phyloP scores from a whole-genome alignment of 2,113 vertebrate genomes.

The Hippocampus zosterae region DNA sequence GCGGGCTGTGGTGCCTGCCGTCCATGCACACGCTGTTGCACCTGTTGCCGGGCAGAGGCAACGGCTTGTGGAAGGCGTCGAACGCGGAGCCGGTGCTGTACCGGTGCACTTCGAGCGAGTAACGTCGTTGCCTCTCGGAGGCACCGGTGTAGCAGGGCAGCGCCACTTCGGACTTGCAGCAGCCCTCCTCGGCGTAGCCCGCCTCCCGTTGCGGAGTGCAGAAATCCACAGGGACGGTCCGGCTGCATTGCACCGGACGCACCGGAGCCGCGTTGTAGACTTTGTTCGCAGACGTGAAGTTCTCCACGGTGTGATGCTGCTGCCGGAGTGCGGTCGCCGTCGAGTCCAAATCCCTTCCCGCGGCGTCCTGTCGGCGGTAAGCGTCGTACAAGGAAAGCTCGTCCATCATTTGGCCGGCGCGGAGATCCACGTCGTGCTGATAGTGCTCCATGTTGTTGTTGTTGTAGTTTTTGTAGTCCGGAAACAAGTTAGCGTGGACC shows the following conservation, averaged over 20 bases:
- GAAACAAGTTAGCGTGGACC: slow-evolving; percentile 10
- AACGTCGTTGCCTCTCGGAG: slow-evolving; percentile 76
- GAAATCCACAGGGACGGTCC: slow-evolving; percentile 66
- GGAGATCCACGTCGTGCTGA: slow-evolving; percentile 76
- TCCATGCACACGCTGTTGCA: slow-evolving; percentile 71
- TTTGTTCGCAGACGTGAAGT: slow-evolving; percentile 71
- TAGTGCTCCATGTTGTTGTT: slow-evolving; percentile 77
- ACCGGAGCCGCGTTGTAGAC: slow-evolving; percentile 69
- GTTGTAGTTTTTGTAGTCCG: slow-evolving; percentile 11
- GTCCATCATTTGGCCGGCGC: slow-evolving; percentile 80
- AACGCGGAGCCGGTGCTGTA: slow-evolving; percentile 74
- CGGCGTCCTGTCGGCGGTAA: slow-evolving; percentile 65
- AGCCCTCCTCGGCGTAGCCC: slow-evolving; percentile 69
- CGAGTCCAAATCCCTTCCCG: slow-evolving; percentile 64
- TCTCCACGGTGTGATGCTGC: slow-evolving; percentile 71
- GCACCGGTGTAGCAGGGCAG: slow-evolving; percentile 81
- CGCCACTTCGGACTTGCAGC: slow-evolving; percentile 81
- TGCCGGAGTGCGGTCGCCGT: slow-evolving; percentile 66
- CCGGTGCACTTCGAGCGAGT: slow-evolving; percentile 78
- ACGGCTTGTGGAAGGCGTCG: slow-evolving; percentile 71
- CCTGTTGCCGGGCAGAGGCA: slow-evolving; percentile 62
- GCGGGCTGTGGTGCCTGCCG: slow-evolving; percentile 70
- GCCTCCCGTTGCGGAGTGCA: slow-evolving; percentile 67
- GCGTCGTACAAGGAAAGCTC: slow-evolving; percentile 79
- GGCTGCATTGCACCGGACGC: slow-evolving; percentile 69